Conservation (phyloP, 2,113 vertebrate species). For the Echinops telfairi region DNA sequence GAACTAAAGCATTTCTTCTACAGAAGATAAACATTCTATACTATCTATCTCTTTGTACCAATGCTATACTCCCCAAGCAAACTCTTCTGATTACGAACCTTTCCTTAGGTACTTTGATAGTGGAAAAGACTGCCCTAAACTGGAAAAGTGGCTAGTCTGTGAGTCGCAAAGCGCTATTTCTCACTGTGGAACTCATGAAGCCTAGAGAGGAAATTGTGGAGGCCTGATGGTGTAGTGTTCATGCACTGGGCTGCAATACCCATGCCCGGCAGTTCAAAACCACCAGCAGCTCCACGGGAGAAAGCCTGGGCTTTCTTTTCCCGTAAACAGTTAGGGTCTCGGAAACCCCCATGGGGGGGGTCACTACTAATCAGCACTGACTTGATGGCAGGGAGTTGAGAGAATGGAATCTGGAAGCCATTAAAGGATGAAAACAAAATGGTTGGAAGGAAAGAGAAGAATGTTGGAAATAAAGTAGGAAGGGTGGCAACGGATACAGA, state of each 20-base stretch:
- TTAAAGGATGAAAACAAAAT: conserved; percentile 55
- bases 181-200: background rate
- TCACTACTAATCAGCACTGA: too few species aligned
- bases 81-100: conserved; percentile 18
- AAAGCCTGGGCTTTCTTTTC: too few species aligned
- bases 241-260: too few species aligned
- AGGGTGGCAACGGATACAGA: background rate
- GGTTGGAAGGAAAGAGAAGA: conserved; percentile 37
- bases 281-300: too few species aligned
- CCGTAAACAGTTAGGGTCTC: too few species aligned
- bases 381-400: too few species aligned
- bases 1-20: conserved; percentile 21
- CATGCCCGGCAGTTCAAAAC: too few species aligned
- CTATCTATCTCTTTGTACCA: background rate
- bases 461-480: conserved; percentile 4
- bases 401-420: background rate
- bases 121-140: background rate
- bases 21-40: conserved; percentile 3
- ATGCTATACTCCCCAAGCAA: conserved; percentile 8
- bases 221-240: too few species aligned
- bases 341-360: too few species aligned
- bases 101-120: conserved; percentile 28
- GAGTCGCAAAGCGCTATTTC: conserved; percentile 3
- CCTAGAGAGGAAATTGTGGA: conserved; percentile 31
- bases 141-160: background rate